phyloP scores from a whole-genome alignment of 2,797 vertebrate genomes.

The Sarcophilus harrisii region DNA sequence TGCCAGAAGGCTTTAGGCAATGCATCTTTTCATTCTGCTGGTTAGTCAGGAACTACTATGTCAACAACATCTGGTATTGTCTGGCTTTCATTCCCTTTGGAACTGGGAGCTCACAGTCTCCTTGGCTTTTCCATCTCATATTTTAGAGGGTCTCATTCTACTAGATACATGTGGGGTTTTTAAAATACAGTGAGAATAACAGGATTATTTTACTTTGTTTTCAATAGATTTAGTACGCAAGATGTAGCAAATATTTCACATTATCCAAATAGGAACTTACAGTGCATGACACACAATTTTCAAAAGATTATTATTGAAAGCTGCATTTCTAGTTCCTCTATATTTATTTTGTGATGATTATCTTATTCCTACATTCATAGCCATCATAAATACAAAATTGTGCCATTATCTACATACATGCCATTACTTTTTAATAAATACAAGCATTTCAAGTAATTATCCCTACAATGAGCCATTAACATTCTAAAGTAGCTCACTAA shows the following conservation, averaged over 20 bases:
- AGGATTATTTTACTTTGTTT: not conserved
- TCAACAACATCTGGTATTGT: not conserved
- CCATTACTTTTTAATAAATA: conserved; percentile 34
- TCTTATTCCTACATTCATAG: not conserved
- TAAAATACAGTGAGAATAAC: conserved; percentile 18
- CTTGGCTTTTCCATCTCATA: conserved; percentile 3
- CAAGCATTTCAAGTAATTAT: not conserved
- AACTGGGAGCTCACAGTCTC: not conserved
- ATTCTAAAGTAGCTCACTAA: not conserved
- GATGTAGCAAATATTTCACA: not conserved
- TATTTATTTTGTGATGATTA: not conserved
- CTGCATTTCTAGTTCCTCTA: not conserved
- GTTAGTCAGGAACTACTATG: not conserved
- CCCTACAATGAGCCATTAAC: not conserved
- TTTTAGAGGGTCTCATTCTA: not conserved
- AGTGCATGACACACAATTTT: not conserved
- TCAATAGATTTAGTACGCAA: not conserved
- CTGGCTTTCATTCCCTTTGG: not conserved
- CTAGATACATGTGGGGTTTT: not conserved
- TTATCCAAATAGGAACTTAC: not conserved
- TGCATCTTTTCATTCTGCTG: not conserved
- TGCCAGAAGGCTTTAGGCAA: not conserved
- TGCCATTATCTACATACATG: not conserved
- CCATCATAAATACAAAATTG: not conserved
- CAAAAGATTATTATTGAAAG: not conserved